A percentile compares a stretch with the other conserved stretches of the same genome.
These are phyloP conservation scores for Danaus melanippus DNA, from an alignment of 1,140 invertebrate genomes.

Conservation along the genomic window DNA sequence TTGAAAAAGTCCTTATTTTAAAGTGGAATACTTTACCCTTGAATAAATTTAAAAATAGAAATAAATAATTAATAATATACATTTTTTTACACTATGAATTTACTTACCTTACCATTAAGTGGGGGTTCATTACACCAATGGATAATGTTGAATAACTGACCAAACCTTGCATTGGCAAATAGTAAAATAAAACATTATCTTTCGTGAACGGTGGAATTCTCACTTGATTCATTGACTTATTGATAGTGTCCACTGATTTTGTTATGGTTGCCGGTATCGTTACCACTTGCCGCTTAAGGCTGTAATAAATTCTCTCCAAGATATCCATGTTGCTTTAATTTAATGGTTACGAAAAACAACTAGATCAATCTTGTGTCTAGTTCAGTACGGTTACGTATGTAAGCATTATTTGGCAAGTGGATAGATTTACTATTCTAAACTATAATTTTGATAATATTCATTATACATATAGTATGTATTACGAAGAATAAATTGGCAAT, in stretches of 20 bases:
- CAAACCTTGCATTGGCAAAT: slow-evolving; percentile 66
- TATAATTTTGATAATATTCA: slow-evolving; percentile 29
- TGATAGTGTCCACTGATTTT: slow-evolving; percentile 48
- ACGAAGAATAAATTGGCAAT: too few species aligned
- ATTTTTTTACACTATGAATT: slow-evolving; percentile 1
- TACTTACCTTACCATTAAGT: slow-evolving; percentile 62
- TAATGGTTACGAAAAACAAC: slow-evolving; percentile 9
- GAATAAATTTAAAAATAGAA: background rate
- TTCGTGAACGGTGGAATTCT: slow-evolving; percentile 60
- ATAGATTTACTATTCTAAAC: slow-evolving; percentile 37
- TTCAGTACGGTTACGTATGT: slow-evolving; percentile 39
- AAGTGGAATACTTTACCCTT: too few species aligned
- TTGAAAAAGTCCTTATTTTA: too few species aligned
- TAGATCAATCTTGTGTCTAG: slow-evolving; percentile 11
- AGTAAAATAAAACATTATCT: slow-evolving; percentile 67
- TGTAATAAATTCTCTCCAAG: slow-evolving; percentile 50
- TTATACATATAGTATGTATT: background rate
- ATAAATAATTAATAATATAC: slow-evolving; percentile 4
- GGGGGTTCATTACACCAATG: slow-evolving; percentile 68
- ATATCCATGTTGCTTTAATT: slow-evolving; percentile 46
- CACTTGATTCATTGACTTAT: slow-evolving; percentile 54
- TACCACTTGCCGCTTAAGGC: slow-evolving; percentile 35
- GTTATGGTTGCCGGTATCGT: slow-evolving; percentile 42
- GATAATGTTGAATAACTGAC: slow-evolving; percentile 68
- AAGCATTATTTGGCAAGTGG: slow-evolving; percentile 62